Percentiles rank a stretch among this genome's conserved stretches.
Evolutionary conservation across 35 echinoderm and acorn worm species (phyloP).

Genomic region (Eucidaris tribuloides): DNA sequence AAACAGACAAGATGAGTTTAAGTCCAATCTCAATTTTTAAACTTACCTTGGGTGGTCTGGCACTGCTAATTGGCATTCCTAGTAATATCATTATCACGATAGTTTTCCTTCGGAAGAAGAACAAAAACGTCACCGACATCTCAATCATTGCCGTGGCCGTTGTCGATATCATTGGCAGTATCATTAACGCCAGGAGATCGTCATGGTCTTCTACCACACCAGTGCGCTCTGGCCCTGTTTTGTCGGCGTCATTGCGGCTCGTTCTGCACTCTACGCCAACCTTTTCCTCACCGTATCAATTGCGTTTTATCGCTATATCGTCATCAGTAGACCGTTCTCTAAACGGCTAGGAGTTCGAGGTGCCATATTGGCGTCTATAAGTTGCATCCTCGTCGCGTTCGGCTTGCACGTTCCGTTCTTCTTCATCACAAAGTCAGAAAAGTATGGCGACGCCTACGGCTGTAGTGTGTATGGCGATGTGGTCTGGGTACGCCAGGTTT

Average conservation of each 20-base stretch:
- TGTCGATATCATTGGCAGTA: constrained; percentile 1
- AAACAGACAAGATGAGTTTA: no score
- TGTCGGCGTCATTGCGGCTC: background rate
- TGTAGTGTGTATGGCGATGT: constrained; percentile 5
- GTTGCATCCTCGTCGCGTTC: background rate
- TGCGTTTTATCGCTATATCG: background rate
- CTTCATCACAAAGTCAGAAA: background rate
- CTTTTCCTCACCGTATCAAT: background rate
- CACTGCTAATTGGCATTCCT: background rate
- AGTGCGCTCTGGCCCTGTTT: background rate
- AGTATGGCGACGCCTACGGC: background rate
- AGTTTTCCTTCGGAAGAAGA: background rate
- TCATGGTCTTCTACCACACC: constrained; percentile 5
- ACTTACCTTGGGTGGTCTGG: background rate
- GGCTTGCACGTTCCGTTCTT: constrained; percentile 1
- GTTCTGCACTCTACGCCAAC: background rate
- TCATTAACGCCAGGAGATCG: background rate
- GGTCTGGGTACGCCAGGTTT: background rate
- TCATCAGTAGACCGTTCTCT: background rate
- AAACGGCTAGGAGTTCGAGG: background rate
- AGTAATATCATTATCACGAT: background rate
- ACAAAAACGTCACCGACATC: background rate
- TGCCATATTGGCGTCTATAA: background rate
- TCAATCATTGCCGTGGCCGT: background rate
- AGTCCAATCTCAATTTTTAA: no score